Percentiles rank a stretch among this genome's conserved stretches.
Evolutionary conservation across 2,113 vertebrate species (phyloP).

Genomic region (Atlantisia rogersi): DNA sequence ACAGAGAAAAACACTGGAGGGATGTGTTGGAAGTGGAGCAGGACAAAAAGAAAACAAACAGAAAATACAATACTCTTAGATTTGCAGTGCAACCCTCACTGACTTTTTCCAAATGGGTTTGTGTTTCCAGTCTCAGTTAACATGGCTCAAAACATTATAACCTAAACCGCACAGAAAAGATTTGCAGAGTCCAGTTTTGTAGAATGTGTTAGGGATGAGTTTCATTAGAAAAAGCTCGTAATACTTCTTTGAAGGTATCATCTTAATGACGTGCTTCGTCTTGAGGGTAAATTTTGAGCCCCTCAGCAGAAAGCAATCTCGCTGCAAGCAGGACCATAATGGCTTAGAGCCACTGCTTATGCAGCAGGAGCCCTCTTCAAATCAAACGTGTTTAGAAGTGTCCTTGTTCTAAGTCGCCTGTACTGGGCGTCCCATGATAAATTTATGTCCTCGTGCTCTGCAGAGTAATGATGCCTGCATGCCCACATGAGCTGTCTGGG

Average conservation of each 20-base stretch:
- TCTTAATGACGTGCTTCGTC: background rate
- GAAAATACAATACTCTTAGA: background rate
- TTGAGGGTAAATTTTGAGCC: background rate
- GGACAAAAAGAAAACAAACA: constrained; percentile 2
- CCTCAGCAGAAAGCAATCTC: background rate
- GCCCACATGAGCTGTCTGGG: background rate
- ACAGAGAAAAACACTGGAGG: constrained; percentile 20
- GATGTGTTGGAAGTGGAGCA: background rate
- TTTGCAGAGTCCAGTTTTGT: background rate
- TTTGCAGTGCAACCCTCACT: background rate
- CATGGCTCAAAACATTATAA: background rate
- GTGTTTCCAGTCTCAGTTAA: background rate
- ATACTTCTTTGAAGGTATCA: background rate
- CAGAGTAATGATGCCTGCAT: background rate
- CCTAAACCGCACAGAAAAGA: background rate
- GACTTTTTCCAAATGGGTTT: background rate
- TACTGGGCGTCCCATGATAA: background rate
- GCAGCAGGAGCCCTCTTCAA: background rate
- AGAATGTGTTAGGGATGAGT: background rate
- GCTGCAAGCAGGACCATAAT: background rate
- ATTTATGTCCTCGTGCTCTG: background rate
- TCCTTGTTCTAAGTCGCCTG: background rate
- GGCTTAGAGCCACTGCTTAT: background rate
- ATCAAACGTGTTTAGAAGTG: background rate
- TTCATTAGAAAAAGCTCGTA: background rate